These are phyloP conservation scores for Anastrepha ludens DNA, from an alignment of 1,140 invertebrate species.

Conservation along the genomic window DNA sequence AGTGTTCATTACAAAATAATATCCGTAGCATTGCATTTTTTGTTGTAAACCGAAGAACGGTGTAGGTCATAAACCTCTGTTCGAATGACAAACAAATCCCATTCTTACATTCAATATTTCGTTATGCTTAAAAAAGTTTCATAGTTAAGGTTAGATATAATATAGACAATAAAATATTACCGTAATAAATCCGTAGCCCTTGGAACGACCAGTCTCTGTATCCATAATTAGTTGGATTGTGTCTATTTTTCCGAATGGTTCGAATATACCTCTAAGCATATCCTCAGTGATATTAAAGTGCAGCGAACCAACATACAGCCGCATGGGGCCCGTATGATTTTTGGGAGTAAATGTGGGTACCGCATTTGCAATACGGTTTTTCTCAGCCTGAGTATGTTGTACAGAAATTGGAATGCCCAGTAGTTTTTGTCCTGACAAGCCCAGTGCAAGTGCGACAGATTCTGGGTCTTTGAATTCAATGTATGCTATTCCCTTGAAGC, in stretches of 20 bases:
- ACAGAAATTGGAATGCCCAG: conserved; percentile 98
- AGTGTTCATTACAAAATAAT: too few species aligned
- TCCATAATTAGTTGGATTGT: conserved; percentile 97
- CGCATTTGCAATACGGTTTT: conserved; percentile 94
- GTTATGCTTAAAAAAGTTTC: too few species aligned
- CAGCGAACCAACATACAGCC: conserved; percentile 96
- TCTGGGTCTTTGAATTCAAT: conserved; percentile 99
- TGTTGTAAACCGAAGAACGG: too few species aligned
- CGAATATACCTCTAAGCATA: conserved; percentile 98
- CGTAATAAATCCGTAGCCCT: conserved; percentile 98
- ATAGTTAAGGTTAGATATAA: not conserved
- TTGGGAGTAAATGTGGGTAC: conserved; percentile 88
- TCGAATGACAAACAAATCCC: too few species aligned
- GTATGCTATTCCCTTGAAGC: conserved; percentile 99
- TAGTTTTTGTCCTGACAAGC: conserved; percentile 95
- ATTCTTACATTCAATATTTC: too few species aligned
- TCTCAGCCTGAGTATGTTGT: conserved; percentile 98
- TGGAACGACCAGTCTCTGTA: conserved; percentile 94
- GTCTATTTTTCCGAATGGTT: conserved; percentile 99
- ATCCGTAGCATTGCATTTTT: too few species aligned
- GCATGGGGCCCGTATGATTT: conserved; percentile 91
- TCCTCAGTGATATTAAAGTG: conserved; percentile 99
- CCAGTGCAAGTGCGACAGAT: conserved; percentile 97
- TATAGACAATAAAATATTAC: conserved; percentile 75
- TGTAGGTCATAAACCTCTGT: too few species aligned